Evolutionary conservation across 2,888 invertebrate species (phyloP).

Genomic region (Ganaspis brasiliensis): DNA sequence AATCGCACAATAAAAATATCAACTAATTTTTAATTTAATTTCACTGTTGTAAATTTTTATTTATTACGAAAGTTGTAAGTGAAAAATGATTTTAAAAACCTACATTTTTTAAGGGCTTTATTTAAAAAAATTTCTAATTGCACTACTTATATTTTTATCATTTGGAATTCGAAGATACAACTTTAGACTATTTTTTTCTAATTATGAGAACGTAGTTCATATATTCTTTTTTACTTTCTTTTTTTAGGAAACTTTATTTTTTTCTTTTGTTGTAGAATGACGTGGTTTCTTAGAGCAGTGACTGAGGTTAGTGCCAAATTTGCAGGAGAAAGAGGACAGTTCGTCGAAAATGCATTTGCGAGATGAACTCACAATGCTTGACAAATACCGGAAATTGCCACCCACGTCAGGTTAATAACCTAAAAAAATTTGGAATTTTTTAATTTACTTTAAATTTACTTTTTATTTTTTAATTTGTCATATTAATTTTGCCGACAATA

Average conservation of each 20-base stretch:
- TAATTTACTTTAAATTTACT: background rate
- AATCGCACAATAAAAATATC: too few relatives aligned
- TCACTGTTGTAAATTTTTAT: too few relatives aligned
- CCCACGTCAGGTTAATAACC: conserved; percentile 18
- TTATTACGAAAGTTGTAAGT: too few relatives aligned
- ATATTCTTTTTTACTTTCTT: too few relatives aligned
- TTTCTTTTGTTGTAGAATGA: background rate
- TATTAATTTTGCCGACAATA: too few relatives aligned
- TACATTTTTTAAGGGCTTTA: too few relatives aligned
- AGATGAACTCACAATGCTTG: conserved; percentile 13
- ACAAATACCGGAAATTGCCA: conserved; percentile 32
- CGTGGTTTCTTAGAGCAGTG: conserved; percentile 28
- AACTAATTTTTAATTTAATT: too few relatives aligned
- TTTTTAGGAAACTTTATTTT: background rate
- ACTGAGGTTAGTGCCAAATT: conserved; percentile 35
- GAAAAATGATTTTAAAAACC: too few relatives aligned
- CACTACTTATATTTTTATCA: too few relatives aligned
- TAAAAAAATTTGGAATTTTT: background rate
- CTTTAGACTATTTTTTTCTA: background rate
- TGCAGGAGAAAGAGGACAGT: conserved; percentile 15
- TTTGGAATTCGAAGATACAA: too few relatives aligned
- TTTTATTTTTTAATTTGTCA: background rate
- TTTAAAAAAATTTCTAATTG: too few relatives aligned
- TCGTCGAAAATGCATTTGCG: conserved; percentile 32
- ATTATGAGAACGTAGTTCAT: background rate